These are phyloP conservation scores for Syrrhaptes paradoxus DNA, from an alignment of 2,113 vertebrate species.

Conservation along the genomic window DNA sequence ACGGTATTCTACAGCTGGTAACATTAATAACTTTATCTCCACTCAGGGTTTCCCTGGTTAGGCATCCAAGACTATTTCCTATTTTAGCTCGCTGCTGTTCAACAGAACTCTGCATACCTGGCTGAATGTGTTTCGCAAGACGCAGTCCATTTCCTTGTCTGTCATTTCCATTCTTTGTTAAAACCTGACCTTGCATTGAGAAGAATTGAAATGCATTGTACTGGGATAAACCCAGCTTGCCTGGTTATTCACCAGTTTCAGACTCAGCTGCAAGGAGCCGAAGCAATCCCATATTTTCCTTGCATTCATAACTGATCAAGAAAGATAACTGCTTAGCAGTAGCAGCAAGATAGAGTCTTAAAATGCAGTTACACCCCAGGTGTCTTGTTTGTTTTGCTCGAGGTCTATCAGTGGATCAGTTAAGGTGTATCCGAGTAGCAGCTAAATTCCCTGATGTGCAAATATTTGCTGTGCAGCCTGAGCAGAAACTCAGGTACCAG, in stretches of 20 bases:
- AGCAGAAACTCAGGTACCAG: background rate
- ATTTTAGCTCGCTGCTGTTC: background rate
- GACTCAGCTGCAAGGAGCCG: background rate
- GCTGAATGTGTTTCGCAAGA: background rate
- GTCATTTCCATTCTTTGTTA: background rate
- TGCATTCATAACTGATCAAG: background rate
- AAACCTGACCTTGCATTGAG: background rate
- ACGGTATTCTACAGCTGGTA: rapidly evolving
- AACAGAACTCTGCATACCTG: background rate
- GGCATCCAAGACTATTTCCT: background rate
- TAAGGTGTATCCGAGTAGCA: background rate
- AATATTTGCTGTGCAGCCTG: background rate
- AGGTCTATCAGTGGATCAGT: background rate
- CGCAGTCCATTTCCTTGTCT: background rate
- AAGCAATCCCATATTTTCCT: background rate
- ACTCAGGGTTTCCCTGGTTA: background rate
- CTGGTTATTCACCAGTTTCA: background rate
- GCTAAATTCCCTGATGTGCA: background rate
- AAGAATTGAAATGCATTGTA: background rate
- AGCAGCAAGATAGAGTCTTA: background rate
- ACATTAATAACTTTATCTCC: background rate
- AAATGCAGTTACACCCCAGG: background rate
- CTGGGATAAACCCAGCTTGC: background rate
- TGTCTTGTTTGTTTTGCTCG: background rate
- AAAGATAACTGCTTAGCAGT: background rate